Base-by-base conservation (phyloP, 2,113 vertebrate genomes). In the Channa maculata region DNA sequence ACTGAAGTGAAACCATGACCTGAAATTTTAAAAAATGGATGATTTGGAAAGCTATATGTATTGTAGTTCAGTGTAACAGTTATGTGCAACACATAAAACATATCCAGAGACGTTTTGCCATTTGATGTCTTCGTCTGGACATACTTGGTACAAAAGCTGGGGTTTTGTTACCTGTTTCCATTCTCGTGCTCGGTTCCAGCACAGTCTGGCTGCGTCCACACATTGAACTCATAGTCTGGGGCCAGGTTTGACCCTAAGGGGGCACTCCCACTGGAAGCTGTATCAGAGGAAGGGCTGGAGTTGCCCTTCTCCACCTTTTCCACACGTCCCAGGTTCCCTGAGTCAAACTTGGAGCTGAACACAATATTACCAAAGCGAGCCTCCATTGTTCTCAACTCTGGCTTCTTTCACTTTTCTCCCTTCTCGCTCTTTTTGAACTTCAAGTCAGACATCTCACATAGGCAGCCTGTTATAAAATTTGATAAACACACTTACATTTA, bases 1-100 rank as follows among this genome's bases (percentile, higher is more conserved):
- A 12, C 97, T 98, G 92, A 99, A 99, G 94, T 97, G 96, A 90
- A 99, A 99, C 98, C 98, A 99, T 0, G 98, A 98, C 82, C 98
- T 99, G 92, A 5, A 79, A 41, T 75, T 14, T 69, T 10, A 72
- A 33, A 55, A 14, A 9, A n/a, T 3, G 3, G 10, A n/a, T 3
- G 4, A 62, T 51, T 39, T 59, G 4, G 2, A 4, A 81, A 44
- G 4, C 2, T 8, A 7, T n/a, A 46, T 60, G 13, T 36, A n/a
- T 33, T n/a, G 48, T 41, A 14, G 65, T 2, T 12, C 11, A 5
- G 6, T 15, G 34, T 0, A 60, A 0, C 0, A 9, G 34, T 13
- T 15, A 24, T 43, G 6, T 14, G 12, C 24, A 13, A 65, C n/a
- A 13, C 8, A 33, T 11, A 6, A 24, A 43, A 58, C 46, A 44